Evolutionary conservation across 2,113 vertebrate species (phyloP), one percentile per base, ranked within the genome.

Genomic region (Entomyzon cyanotis): DNA sequence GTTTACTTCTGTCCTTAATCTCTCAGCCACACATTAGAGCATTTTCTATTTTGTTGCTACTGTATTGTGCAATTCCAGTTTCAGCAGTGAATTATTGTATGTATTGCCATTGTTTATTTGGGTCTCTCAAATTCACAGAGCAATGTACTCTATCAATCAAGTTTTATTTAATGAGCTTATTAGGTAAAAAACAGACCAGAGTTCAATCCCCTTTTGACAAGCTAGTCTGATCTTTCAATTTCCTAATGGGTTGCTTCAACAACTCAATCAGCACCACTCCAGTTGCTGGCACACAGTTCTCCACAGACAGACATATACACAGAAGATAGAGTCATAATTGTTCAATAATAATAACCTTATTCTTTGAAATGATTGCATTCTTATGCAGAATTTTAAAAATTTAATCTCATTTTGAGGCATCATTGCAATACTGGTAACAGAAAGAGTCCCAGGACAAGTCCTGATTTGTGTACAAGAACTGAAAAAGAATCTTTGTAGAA

Each of bases 331-430:
- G 25, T 50, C 31, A 15, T 27, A 55, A n/a, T 12, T 65, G 33
- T 39, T 52, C 18, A 21, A 18, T 2, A 52, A 19, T 9, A 24
- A 41, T 30, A 22, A 55, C 30, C 47, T 49, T 47, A 33, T 33
- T 44, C 8, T 62, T 67, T 23, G 1, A 58, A 49, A 22, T 6
- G 2, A 47, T 24, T 42, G 13, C 62, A 44, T 28, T 91, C 7
- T 53, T 80, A 53, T 0, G 2, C 15, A 46, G 14, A 62, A 22
- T 15, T 60, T 6, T 60, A 7, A n/a, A 0, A 10, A 13, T 46
- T 78, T 59, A 12, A 63, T 49, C 18, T 76, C 12, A 44, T 55
- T 67, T 63, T 63, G 39, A 59, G 39, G 24, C 20, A 68, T 12
- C 12, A 59, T 53, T 76, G 27, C 47, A 84, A 59, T 63, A 30